phyloP scores from a whole-genome alignment of 2,797 vertebrate species.

The Agapornis canus region DNA sequence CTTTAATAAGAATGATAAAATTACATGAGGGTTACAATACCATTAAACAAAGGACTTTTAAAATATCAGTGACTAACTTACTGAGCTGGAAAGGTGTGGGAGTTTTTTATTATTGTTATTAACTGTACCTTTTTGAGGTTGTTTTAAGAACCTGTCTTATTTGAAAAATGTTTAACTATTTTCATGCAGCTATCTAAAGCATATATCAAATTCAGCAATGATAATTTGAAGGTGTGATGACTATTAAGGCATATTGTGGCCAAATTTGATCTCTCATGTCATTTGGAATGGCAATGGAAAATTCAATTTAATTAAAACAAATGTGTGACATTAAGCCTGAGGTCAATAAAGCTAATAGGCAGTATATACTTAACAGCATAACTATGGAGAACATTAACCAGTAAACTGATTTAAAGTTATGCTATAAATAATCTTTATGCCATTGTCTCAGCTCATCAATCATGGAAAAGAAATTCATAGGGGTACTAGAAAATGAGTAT shows the following conservation, averaged over 20 bases:
- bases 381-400: background rate
- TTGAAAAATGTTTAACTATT: conserved; percentile 31
- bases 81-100: background rate
- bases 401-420: background rate
- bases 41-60: background rate
- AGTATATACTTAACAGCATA: background rate
- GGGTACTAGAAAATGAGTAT: background rate
- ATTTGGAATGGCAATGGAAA: conserved; percentile 30
- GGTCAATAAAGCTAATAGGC: conserved; percentile 39
- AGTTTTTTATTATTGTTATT: background rate
- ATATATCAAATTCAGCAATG: conserved; percentile 19
- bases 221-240: conserved; percentile 7
- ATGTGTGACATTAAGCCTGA: conserved; percentile 24
- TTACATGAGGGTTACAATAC: background rate
- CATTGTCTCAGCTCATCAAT: background rate
- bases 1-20: conserved; percentile 7
- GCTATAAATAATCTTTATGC: conserved; percentile 6
- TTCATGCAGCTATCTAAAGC: conserved; percentile 14
- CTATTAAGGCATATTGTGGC: background rate
- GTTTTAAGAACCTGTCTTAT: background rate
- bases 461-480: background rate
- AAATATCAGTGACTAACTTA: background rate
- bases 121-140: background rate
- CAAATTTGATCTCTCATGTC: conserved; percentile 7
- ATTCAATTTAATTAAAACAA: conserved; percentile 39